These are phyloP conservation scores for Nothocercus nigrocapillus DNA, from an alignment of 2,113 vertebrate genomes.

Conservation along the genomic window DNA sequence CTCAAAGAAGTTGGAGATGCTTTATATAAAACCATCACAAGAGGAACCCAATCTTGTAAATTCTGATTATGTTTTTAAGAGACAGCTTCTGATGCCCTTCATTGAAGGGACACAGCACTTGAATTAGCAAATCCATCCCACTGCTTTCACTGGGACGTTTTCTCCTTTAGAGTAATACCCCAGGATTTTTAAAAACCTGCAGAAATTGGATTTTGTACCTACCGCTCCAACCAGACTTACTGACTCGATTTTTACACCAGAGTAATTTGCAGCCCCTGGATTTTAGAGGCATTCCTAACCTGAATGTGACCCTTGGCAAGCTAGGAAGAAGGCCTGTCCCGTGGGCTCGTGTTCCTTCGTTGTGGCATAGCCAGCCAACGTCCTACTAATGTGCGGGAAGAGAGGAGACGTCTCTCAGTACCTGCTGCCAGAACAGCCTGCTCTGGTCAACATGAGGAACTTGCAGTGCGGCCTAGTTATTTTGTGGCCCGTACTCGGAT, in stretches of 20 bases:
- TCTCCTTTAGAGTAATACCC: conserved; percentile 5
- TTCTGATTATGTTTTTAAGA: background rate
- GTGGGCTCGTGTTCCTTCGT: background rate
- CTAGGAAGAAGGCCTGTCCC: background rate
- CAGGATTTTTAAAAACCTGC: background rate
- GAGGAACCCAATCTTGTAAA: background rate
- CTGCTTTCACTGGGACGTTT: background rate
- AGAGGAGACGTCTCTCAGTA: background rate
- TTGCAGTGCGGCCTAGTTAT: background rate
- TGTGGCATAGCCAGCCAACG: background rate
- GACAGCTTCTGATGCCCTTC: too few species aligned
- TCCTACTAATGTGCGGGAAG: background rate
- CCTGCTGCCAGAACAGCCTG: background rate
- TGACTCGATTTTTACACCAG: too few species aligned
- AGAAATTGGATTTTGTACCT: background rate
- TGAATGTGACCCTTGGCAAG: background rate
- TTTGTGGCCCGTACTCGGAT: background rate
- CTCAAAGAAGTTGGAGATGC: background rate
- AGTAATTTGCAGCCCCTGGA: background rate
- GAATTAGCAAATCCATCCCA: background rate
- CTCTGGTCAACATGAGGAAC: background rate
- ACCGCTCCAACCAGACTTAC: background rate
- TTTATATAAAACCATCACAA: background rate
- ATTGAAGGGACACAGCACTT: background rate
- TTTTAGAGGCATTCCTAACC: background rate